These are phyloP conservation scores for Hartigia nigra DNA, from an alignment of 2,888 invertebrate species.

Conservation along the genomic window DNA sequence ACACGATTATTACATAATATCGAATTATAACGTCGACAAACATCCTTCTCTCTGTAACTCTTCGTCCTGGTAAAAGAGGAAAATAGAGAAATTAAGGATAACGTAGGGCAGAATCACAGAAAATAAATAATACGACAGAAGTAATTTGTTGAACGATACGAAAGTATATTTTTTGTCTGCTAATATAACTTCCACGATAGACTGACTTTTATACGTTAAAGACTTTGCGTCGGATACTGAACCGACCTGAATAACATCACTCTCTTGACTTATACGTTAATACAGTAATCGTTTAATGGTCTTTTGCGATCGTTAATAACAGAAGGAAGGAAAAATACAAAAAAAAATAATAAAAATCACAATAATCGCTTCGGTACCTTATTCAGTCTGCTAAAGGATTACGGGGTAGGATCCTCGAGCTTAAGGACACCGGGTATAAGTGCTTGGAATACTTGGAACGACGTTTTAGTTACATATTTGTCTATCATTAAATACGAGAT, in stretches of 20 bases:
- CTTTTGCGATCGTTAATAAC: not conserved
- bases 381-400: not conserved
- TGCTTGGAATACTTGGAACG: not conserved
- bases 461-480: not conserved
- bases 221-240: not conserved
- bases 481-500: not conserved
- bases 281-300: not conserved
- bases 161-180: not conserved
- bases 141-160: not conserved
- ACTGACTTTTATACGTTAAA: conserved; percentile 6
- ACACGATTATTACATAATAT: not conserved
- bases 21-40: no score
- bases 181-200: conserved; percentile 2
- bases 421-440: not conserved
- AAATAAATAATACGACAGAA: not conserved
- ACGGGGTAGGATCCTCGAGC: not conserved
- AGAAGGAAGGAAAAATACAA: not conserved
- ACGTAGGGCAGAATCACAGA: not conserved
- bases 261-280: not conserved
- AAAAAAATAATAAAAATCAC: not conserved
- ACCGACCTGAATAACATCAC: not conserved
- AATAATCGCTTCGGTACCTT: not conserved
- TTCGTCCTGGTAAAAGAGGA: not conserved
- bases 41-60: no score
- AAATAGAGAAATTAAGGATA: not conserved